These are phyloP conservation scores for Gorsachius goisagi DNA, from an alignment of 2,113 vertebrate genomes.

Conservation along the genomic window DNA sequence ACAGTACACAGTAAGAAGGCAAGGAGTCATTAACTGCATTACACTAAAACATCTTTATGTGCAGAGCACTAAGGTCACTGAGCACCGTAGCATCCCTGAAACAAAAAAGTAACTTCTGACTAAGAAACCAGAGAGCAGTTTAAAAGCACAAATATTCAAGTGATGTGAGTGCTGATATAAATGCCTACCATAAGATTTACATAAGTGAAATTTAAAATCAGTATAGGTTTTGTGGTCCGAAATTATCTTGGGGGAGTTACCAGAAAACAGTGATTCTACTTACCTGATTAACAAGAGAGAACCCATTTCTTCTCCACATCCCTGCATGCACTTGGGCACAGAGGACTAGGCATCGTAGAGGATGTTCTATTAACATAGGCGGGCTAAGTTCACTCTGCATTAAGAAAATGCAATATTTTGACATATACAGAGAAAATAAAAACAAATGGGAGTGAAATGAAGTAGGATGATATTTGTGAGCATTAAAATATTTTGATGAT, in stretches of 20 bases:
- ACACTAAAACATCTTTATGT: background rate
- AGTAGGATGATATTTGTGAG: background rate
- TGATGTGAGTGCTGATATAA: background rate
- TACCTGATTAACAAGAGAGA: conserved; percentile 97
- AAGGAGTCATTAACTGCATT: background rate
- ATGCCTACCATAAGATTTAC: background rate
- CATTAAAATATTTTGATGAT: background rate
- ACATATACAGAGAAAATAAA: background rate
- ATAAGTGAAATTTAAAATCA: background rate
- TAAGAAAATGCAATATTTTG: conserved; percentile 3
- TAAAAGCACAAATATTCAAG: background rate
- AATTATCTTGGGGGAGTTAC: background rate
- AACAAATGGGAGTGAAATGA: background rate
- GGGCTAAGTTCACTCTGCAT: conserved; percentile 93
- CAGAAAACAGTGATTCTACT: background rate
- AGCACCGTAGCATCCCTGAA: background rate
- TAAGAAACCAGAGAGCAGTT: background rate
- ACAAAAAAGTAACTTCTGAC: background rate
- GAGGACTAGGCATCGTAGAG: conserved; percentile 91
- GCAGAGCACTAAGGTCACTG: background rate
- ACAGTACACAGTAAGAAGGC: background rate
- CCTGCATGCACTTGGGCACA: conserved; percentile 98
- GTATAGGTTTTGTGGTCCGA: background rate
- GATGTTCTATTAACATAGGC: conserved; percentile 93
- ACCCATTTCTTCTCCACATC: conserved; percentile 98